Evolutionary conservation across 2,888 invertebrate species (phyloP), one percentile per base, ranked within the genome.

Genomic region (Proisotoma minuta): DNA sequence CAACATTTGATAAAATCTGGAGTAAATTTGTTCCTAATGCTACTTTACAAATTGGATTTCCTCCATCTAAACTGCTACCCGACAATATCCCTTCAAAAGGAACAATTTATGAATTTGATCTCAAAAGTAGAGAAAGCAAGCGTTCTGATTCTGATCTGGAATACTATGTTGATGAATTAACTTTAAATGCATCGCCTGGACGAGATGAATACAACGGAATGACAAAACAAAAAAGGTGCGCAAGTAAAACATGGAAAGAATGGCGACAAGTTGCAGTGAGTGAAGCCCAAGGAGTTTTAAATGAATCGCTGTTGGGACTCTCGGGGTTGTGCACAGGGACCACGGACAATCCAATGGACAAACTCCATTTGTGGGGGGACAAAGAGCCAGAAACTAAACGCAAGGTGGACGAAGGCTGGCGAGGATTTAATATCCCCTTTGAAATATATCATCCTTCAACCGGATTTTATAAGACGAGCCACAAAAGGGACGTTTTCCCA

Each of bases 1-100:
- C 52, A 8, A 61, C 53, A 49, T 47, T 56, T 5, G 49, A 29
- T 3, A 57, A 47, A 18, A 59, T 71, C 20, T 71, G 71, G 71
- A 50, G 57, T 1, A 65, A 65, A 28, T 68, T 69, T 48, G 57
- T 66, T 5, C 69, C 71, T 0, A 60, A 63, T 34, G 40, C 64
- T 2, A 66, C 58, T 15, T 23, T 65, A 2, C 29, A 54, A 15
- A 51, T 71, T 5, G 49, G 22, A 10, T 58, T 66, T 51, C 71
- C 71, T 4, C 71, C 71, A 4, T 53, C 61, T 2, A 29, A 26
- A 12, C 48, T 71, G 34, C 47, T 71, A 12, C 71, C 71, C 3
- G 24, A 60, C 10, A 58, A 58, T 22, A 69, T 71, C 15, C 40
- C 58, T 15, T 4, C 27, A 3, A 28, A 40, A 24, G 57, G 60